Evolutionary conservation across 2,888 invertebrate species (phyloP), one percentile per base, ranked within the genome.

Genomic region (Imbricaverruca yamaguchii): DNA sequence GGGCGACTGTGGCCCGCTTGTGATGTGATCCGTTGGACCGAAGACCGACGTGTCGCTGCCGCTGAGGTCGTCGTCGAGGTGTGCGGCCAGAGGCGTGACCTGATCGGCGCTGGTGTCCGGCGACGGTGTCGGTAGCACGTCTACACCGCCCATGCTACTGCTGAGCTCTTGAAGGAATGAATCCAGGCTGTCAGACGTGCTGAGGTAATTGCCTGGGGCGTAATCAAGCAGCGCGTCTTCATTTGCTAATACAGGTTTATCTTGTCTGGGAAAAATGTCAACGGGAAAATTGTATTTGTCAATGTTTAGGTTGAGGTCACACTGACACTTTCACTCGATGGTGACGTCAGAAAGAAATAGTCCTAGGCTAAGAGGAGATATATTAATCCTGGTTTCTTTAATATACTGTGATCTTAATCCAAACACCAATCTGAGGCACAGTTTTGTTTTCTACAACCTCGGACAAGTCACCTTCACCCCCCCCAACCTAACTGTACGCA

Each of bases 131-230:
- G 74, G 23, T 55, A 74, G 53, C 74, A 55, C 21, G 53, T 23
- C 55, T 4, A 12, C 9, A 9, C 55, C 74, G 55, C 74, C 55
- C 53, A 74, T 55, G 18, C 74, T 74, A 55, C 23, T 74, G 74
- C 74, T 55, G 21, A 74, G 55, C 74, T 74, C 74, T 55, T 74
- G 74, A 11, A 74, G 74, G 74, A 74, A 74, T 7, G 74, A 74
- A 11, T 74, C 74, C 53, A 74, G 74, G 55, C 55, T 74, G 74
- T 74, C 74, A 55, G 55, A 55, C 74, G 55, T 74, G 55, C 74
- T 74, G 74, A 74, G 55, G 74, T 74, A 55, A 74, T 55, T 55
- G 53, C 74, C 74, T 21, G 53, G 74, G 21, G 74, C 74, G 55
- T 74, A 55, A 21, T 74, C 74, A 74, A 74, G 55, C 53, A 74